A percentile compares a stretch with the other conserved stretches of the same genome.
Conservation (phyloP, 1,140 invertebrate genomes). For the Neodiprion fabricii region DNA sequence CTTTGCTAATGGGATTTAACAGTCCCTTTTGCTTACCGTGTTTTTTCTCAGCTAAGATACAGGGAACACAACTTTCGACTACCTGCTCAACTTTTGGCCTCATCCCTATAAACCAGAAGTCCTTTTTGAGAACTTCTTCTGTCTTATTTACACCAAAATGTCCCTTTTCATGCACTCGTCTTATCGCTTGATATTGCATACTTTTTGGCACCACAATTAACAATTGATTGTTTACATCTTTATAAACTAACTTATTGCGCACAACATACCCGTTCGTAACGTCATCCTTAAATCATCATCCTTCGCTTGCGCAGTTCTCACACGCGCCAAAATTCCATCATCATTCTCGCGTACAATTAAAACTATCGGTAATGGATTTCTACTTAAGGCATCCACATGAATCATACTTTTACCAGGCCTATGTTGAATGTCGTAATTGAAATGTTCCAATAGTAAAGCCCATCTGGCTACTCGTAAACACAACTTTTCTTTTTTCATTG, state of each 20-base stretch:
- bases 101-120: conserved; percentile 17
- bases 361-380: conserved; percentile 23
- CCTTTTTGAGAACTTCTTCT: conserved; percentile 15
- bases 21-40: conserved; percentile 9
- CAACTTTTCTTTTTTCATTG: conserved; percentile 39
- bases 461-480: conserved; percentile 43
- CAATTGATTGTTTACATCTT: conserved; percentile 14
- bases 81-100: conserved; percentile 12
- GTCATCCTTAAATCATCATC: conserved; percentile 6
- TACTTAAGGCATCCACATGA: conserved; percentile 46
- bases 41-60: conserved; percentile 17
- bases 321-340: not conserved
- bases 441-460: conserved; percentile 43
- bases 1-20: conserved; percentile 10
- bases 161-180: not conserved
- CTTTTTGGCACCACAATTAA: conserved; percentile 17
- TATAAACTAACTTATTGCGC: conserved; percentile 14
- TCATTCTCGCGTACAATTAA: not conserved
- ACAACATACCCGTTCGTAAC: conserved; percentile 13
- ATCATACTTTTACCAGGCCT: conserved; percentile 31
- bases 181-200: not conserved
- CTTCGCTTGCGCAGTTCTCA: not conserved
- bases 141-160: conserved; percentile 22
- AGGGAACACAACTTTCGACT: conserved; percentile 21
- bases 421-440: conserved; percentile 37